Conservation (phyloP, 2,888 invertebrate genomes). For the Himalopsyche japonica region DNA sequence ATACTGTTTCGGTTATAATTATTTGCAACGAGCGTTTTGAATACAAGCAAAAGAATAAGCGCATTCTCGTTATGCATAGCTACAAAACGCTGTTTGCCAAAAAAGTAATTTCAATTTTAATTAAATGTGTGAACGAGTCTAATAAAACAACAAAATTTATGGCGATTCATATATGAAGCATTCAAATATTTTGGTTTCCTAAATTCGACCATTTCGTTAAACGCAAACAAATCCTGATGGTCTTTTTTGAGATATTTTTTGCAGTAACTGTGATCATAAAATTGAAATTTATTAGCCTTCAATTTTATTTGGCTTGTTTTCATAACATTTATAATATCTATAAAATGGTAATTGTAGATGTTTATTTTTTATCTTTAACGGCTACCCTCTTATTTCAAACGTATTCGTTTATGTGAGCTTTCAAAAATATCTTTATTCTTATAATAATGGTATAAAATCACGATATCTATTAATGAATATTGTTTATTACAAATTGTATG, state of each 20-base stretch:
- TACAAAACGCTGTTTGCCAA: not conserved
- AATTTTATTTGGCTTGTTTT: not conserved
- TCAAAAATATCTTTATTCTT: no score
- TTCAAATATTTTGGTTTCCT: not conserved
- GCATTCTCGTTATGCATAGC: not conserved
- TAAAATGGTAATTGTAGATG: no score
- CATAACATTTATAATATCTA: no score
- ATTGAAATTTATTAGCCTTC: not conserved
- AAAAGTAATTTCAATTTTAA: not conserved
- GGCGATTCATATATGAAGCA: not conserved
- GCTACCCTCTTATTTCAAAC: no score
- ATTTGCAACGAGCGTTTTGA: not conserved
- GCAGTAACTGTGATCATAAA: not conserved
- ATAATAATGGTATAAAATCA: no score
- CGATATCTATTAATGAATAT: no score
- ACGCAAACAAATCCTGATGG: not conserved
- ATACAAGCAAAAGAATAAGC: not conserved
- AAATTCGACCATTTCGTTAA: not conserved
- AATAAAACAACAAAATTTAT: not conserved
- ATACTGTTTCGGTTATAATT: not conserved
- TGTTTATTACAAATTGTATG: no score
- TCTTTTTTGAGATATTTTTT: not conserved
- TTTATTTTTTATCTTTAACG: no score
- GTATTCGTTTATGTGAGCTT: no score
- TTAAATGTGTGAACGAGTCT: not conserved